phyloP scores from a whole-genome alignment of 2,113 vertebrate species.

The Saimiri boliviensis region DNA sequence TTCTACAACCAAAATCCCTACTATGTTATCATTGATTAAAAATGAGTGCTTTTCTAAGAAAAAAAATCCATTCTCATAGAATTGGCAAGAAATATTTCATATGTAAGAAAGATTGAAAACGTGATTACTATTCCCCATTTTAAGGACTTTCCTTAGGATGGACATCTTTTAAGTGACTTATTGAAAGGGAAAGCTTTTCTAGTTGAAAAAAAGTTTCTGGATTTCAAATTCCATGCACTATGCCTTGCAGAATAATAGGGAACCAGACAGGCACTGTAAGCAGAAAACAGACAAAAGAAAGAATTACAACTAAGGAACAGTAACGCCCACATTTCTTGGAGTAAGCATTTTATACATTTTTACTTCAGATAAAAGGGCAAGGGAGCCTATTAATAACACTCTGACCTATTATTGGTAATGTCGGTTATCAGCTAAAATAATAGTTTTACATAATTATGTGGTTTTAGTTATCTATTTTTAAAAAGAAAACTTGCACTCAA shows the following conservation, averaged over 20 bases:
- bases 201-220: not conserved
- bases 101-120: not conserved
- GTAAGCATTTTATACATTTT: not conserved
- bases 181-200: not conserved
- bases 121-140: not conserved
- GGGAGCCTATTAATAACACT: not conserved
- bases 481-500: not conserved
- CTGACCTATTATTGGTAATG: not conserved
- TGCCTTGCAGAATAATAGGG: not conserved
- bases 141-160: not conserved
- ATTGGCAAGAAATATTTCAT: slow-evolving; percentile 19
- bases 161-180: not conserved
- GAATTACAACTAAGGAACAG: not conserved
- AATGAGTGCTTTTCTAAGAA: not conserved
- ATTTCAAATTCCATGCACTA: not conserved
- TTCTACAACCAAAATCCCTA: not conserved
- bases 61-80: not conserved
- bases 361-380: not conserved
- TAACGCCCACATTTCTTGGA: not conserved
- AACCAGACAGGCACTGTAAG: not conserved
- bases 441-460: not conserved
- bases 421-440: not conserved
- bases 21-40: not conserved
- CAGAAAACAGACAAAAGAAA: not conserved
- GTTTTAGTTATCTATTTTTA: slow-evolving; percentile 7